These are phyloP conservation scores for Acromyrmex charruanus DNA, from an alignment of 1,140 invertebrate genomes.

Conservation along the genomic window DNA sequence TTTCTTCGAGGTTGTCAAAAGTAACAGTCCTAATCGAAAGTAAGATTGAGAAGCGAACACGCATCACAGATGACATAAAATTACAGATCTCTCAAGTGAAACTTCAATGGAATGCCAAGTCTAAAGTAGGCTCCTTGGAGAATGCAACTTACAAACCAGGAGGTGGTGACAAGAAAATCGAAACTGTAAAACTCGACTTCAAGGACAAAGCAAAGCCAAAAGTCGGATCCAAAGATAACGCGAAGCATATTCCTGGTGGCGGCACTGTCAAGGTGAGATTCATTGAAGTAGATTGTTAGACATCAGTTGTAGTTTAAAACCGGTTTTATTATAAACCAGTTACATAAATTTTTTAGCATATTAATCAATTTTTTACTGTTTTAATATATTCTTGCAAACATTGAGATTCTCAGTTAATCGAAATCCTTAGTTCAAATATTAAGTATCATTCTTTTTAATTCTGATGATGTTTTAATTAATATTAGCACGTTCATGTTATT, in stretches of 20 bases:
- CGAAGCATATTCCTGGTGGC: constrained; percentile 95
- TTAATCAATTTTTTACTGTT: constrained; percentile 13
- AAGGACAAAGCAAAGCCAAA: constrained; percentile 97
- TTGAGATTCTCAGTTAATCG: constrained; percentile 4
- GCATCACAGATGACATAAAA: background rate
- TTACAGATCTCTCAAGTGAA: constrained; percentile 93
- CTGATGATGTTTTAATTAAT: constrained; percentile 31
- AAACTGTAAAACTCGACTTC: constrained; percentile 95
- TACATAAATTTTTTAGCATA: constrained; percentile 13
- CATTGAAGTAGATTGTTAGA: background rate
- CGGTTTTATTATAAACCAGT: background rate
- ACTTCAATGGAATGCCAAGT: constrained; percentile 96
- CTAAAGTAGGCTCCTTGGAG: constrained; percentile 97
- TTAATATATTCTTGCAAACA: background rate
- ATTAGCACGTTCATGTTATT: constrained; percentile 37
- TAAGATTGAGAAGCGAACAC: background rate
- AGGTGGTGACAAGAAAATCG: constrained; percentile 97
- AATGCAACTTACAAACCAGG: constrained; percentile 97
- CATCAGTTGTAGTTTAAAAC: constrained; percentile 23
- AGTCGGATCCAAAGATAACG: constrained; percentile 97
- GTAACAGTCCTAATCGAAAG: too few species aligned
- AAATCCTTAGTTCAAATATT: constrained; percentile 10
- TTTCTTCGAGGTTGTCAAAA: too few species aligned
- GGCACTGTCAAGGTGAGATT: constrained; percentile 94
- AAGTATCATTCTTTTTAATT: background rate